Base-by-base conservation (phyloP, 2,888 invertebrate species). In the Endotricha flammealis region DNA sequence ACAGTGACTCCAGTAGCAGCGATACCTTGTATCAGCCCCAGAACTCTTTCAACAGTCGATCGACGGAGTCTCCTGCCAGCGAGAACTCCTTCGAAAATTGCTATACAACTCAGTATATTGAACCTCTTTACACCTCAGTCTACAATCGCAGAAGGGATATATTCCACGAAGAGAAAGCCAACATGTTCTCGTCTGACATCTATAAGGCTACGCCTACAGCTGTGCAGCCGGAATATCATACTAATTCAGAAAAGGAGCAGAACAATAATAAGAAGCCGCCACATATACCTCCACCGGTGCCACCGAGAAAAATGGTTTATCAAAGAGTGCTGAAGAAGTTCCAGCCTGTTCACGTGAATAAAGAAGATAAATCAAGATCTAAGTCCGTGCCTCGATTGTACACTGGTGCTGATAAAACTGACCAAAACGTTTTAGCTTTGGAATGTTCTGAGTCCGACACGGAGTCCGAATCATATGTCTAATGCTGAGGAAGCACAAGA, bases 331-430 rank as follows among this genome's bases (percentile, higher is more conserved):
- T 91, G 27, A 88, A 89, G 67, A 90, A 91, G 55, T 81, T 90
- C 48, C 91, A 90, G 37, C 90, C 91, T 1, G 91, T 91, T 13
- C 91, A 91, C 54, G 88, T 90, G 50, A 89, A 85, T 50, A 87
- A 88, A 38, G 89, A 90, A 12, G 89, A 90, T 31, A 87, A 89
- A 42, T 64, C 67, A 27, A 71, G 86, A 13, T 86, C 86, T 2
- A 85, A 83, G 48, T 85, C 87, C 11, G 85, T 85, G 14, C 85
- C 87, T 5, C 78, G 86, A 1, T 50, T 81, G n/a, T 85, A 83
- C 10, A 76, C 74, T 43, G 70, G 74, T 36, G 48, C 58, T 12
- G 78, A 82, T 38, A 72, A 72, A 44, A 69, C 66, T 23, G 65
- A 66, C 32, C 70, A 78, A 50, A 79, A 76, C 42, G 67, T 73